Evolutionary conservation across 1,140 invertebrate species (phyloP), one percentile per base, ranked within the genome.

Genomic region (Dinoponera quadriceps): DNA sequence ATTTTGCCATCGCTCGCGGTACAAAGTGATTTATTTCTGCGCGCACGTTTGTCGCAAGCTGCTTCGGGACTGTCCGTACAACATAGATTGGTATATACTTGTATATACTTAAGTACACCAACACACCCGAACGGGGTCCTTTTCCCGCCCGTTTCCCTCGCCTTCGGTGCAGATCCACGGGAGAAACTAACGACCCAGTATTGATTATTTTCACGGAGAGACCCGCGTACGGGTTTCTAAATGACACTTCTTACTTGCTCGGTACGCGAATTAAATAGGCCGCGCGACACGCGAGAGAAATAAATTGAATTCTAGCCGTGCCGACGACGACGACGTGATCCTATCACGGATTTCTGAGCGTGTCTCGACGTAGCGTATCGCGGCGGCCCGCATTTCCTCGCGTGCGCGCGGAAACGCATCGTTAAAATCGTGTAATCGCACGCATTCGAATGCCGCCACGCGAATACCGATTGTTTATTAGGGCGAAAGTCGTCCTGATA

Each of bases 391-490:
- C 57, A 65, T 87, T 73, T 74, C n/a, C 5, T 29, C 18, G 1
- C 13, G 54, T 20, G 20, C 22, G 2, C 38, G 44, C 20, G 20
- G 9, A 49, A 3, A 13, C n/a, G 11, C 11, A 25, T 51, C 33
- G 13, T 18, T 57, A 55, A 44, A 69, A 74, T 71, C 71, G 75
- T 71, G 27, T 68, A 63, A 73, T 22, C 2, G 20, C 51, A 57
- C 74, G 82, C 85, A 68, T 78, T 62, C 18, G 38, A 71, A 51
- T 60, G 48, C n/a, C 16, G 27, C 9, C 38, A 11, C 38, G 9
- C 9, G n/a, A n/a, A 44, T 44, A 11, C 7, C 9, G 38, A 44
- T 9, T 51, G n/a, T 27, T 75, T 80, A 81, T 75, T 55, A 13
- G 29, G 65, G 27, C 18, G 14, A 29, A 71, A 74, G 55, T 44